A percentile compares a stretch with the other conserved stretches of the same genome.
Conservation (phyloP, 1,140 invertebrate genomes). For the Semibalanus balanoides region DNA sequence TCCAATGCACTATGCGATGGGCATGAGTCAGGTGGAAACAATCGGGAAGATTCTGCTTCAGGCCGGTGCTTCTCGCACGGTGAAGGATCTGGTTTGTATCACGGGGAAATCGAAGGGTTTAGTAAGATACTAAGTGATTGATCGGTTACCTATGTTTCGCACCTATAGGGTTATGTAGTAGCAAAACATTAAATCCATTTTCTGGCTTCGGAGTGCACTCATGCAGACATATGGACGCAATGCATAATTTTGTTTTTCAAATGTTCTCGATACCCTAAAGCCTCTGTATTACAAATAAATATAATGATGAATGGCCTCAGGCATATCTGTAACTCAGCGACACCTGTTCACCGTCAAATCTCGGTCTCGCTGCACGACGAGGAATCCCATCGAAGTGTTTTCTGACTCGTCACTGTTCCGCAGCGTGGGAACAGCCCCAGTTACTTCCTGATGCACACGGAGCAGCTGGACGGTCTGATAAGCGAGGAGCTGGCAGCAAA, state of each 20-base stretch:
- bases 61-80: constrained; percentile 58
- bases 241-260: no score
- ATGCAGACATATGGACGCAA: no score
- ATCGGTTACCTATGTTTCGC: background rate
- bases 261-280: no score
- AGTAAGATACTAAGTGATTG: constrained; percentile 2
- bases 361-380: no score
- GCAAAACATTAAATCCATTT: background rate
- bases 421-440: background rate
- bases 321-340: background rate
- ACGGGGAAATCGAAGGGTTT: constrained; percentile 9
- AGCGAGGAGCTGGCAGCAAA: background rate
- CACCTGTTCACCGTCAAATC: no score
- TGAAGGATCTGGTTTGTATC: constrained; percentile 55
- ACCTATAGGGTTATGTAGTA: background rate
- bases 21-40: constrained; percentile 61
- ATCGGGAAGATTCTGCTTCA: constrained; percentile 62
- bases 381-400: background rate
- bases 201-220: no score
- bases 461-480: background rate
- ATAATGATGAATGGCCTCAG: background rate
- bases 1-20: constrained; percentile 78
- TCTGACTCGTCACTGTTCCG: background rate
- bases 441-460: background rate
- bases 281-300: background rate